Base-by-base conservation (phyloP, 2,888 invertebrate species). In the Liposcelis brunnea region DNA sequence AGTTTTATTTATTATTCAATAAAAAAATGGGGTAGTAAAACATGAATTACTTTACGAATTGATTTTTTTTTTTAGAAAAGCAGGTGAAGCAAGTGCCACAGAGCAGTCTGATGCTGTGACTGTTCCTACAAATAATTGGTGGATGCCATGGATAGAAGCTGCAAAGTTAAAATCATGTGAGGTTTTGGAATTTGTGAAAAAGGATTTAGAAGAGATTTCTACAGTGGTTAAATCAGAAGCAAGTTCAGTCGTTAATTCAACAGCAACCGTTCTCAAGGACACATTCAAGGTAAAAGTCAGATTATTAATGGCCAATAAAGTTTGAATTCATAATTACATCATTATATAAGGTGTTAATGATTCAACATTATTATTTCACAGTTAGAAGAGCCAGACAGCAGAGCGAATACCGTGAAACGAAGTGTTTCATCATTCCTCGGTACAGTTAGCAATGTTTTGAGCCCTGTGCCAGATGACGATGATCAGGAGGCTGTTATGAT, bases 141-240 rank as follows among this genome's bases (percentile, higher is more conserved):
- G 72, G 73, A 71, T 69, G 53, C 66, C 70, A 34, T 73, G 72
- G 72, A 58, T 72, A 26, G 63, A 69, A 42, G 67, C 70, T 11
- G 73, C 74, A 44, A 73, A 72, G 56, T 62, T 68, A 45, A 74
- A 72, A 40, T 42, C 45, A 31, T 46, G 31, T 1, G 79, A 79
- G 59, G 80, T 81, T 2, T 69, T 78, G 54, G 77, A 80, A 48
- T 80, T 80, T 68, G 80, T 82, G 51, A 80, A 77, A 59, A 77
- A 77, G 55, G 82, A 82, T 59, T 62, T 82, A 52, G 78, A 76
- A 56, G 82, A 82, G 61, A 74, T 82, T 53, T 76, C 80, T 11
- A 71, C 71, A 44, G 78, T 75, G 7, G 78, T 82, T 2, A 76
- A 76, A 59, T 71, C 71, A 51, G 80, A 81, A 61, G 80, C 80